phyloP scores from a whole-genome alignment of 1,140 invertebrate genomes.

The Odontomachus brunneus region DNA sequence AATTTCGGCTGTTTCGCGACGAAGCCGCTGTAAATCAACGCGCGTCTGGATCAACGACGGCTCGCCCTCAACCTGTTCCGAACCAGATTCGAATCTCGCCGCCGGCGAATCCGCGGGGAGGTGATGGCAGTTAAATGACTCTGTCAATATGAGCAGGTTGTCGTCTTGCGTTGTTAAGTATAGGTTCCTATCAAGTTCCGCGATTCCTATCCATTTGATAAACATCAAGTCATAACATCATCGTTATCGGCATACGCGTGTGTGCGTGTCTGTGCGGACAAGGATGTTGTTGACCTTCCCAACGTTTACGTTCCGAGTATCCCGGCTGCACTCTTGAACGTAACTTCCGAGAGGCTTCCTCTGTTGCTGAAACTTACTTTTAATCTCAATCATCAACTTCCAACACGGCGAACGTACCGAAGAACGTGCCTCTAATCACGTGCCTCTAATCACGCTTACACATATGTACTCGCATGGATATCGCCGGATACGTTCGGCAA shows the following conservation, averaged over 20 bases:
- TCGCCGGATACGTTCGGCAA: too few relatives aligned
- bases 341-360: background rate
- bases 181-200: conserved; percentile 45
- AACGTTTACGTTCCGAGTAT: background rate
- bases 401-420: background rate
- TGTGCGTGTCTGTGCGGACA: background rate
- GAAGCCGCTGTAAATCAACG: conserved; percentile 63
- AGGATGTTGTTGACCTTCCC: conserved; percentile 33
- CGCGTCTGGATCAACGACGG: conserved; percentile 20
- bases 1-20: conserved; percentile 64
- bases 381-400: background rate
- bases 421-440: background rate
- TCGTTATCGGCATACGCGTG: background rate
- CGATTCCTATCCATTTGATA: conserved; percentile 30
- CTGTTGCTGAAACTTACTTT: conserved; percentile 5
- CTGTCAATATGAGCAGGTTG: conserved; percentile 50
- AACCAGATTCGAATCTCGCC: conserved; percentile 57
- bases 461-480: too few relatives aligned
- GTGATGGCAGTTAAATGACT: conserved; percentile 57
- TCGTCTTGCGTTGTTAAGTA: conserved; percentile 20
- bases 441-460: too few relatives aligned
- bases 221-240: conserved; percentile 2
- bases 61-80: conserved; percentile 52
- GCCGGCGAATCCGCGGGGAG: conserved; percentile 1
- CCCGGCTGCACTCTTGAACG: background rate